Evolutionary conservation across 2,888 invertebrate genomes (phyloP).

Genomic region (Tricholauxania praeusta): DNA sequence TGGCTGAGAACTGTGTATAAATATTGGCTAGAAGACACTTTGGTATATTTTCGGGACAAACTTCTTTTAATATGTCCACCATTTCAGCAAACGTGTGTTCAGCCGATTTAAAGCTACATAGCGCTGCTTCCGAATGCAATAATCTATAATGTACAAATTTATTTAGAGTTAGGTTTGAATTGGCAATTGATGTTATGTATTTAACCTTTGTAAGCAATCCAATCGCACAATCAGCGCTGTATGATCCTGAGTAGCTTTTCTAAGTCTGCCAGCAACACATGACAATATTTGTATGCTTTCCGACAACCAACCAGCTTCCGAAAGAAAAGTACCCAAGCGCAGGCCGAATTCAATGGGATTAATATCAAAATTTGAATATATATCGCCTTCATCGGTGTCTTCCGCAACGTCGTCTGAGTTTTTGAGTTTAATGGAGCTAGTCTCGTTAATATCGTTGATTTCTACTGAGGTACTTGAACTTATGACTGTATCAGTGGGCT

Average conservation of each 20-base stretch:
- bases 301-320: conserved; percentile 89
- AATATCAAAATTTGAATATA: conserved; percentile 47
- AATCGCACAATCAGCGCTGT: conserved; percentile 77
- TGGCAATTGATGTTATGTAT: not conserved
- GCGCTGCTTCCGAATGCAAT: conserved; percentile 85
- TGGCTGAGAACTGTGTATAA: conserved; percentile 85
- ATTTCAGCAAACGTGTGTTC: conserved; percentile 77
- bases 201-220: conserved; percentile 87
- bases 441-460: conserved; percentile 1
- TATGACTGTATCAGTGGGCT: not conserved
- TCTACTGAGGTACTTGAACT: not conserved
- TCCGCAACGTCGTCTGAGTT: conserved; percentile 1
- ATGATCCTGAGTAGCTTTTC: conserved; percentile 70
- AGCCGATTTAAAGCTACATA: conserved; percentile 84
- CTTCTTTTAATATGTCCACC: conserved; percentile 69
- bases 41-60: conserved; percentile 68
- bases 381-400: conserved; percentile 30
- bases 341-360: conserved; percentile 62
- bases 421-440: conserved; percentile 17
- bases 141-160: conserved; percentile 71
- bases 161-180: not conserved
- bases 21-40: conserved; percentile 75
- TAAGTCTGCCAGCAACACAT: conserved; percentile 77
- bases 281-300: conserved; percentile 81
- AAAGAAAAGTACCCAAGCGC: conserved; percentile 80